A percentile compares a stretch with the other conserved stretches of the same genome.
Evolutionary conservation across 2,113 vertebrate species (phyloP).

Genomic region (Corythornis vintsioides): DNA sequence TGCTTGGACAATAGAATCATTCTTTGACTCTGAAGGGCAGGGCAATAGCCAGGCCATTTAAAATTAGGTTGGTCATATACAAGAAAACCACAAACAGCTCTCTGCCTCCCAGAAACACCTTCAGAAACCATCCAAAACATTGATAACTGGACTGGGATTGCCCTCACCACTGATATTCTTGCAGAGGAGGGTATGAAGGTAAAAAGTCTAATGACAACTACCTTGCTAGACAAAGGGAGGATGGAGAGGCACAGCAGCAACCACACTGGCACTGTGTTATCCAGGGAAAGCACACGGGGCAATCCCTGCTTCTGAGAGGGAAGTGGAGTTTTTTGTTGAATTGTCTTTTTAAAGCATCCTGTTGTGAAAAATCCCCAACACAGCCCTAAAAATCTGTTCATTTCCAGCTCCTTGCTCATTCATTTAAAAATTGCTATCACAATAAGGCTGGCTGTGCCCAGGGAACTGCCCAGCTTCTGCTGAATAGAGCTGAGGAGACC

Average conservation of each 20-base stretch:
- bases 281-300: background rate
- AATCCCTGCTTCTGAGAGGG: background rate
- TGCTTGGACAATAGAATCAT: background rate
- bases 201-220: background rate
- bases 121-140: background rate
- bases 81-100: background rate
- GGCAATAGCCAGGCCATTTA: background rate
- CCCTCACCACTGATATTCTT: background rate
- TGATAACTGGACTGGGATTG: background rate
- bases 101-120: background rate
- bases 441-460: background rate
- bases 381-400: background rate
- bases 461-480: background rate
- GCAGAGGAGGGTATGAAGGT: background rate
- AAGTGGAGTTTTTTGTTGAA: background rate
- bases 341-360: background rate
- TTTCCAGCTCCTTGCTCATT: background rate
- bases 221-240: background rate
- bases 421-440: background rate
- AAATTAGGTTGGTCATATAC: background rate
- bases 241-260: background rate
- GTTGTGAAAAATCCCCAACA: background rate
- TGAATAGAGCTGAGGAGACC: background rate
- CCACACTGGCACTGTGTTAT: rapidly evolving
- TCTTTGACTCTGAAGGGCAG: background rate